A percentile compares a stretch with the other conserved stretches of the same genome.
Evolutionary conservation across 2,888 invertebrate genomes (phyloP).

Genomic region (Amblyjoppa fuscipennis): DNA sequence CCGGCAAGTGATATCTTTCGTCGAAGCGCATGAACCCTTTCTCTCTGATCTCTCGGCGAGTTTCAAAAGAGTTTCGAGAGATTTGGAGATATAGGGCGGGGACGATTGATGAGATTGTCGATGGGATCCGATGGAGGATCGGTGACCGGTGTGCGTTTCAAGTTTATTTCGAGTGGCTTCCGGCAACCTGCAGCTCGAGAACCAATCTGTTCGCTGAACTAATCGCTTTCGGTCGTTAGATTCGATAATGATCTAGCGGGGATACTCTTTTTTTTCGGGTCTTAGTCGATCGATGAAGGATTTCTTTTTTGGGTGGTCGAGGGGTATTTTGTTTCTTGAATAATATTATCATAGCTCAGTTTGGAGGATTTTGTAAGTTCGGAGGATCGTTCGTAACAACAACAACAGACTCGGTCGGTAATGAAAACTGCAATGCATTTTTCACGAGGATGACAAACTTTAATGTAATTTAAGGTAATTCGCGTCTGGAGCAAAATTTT

Average conservation of each 20-base stretch:
- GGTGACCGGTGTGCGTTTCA: not conserved
- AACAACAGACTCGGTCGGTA: no score
- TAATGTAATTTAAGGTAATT: not conserved
- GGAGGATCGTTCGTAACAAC: no score
- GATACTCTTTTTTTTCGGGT: not conserved
- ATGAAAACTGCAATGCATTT: no score
- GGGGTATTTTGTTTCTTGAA: no score
- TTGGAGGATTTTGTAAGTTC: no score
- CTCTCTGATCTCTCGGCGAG: not conserved
- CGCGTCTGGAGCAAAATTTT: not conserved
- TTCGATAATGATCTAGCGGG: not conserved
- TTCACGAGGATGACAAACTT: no score
- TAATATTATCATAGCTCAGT: no score
- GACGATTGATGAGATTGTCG: not conserved
- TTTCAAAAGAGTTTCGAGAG: constrained; percentile 9
- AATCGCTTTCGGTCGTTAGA: not conserved
- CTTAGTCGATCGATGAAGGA: not conserved
- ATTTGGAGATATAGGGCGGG: not conserved
- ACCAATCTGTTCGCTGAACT: not conserved
- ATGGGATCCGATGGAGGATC: not conserved
- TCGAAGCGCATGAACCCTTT: not conserved
- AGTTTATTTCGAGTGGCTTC: constrained; percentile 4
- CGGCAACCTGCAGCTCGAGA: constrained; percentile 2
- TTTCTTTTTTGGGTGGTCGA: no score
- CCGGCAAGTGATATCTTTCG: not conserved